Percentiles rank a stretch among this genome's conserved stretches.
These are phyloP conservation scores for Macropodus opercularis DNA, from an alignment of 2,797 vertebrate species.

Conservation along the genomic window DNA sequence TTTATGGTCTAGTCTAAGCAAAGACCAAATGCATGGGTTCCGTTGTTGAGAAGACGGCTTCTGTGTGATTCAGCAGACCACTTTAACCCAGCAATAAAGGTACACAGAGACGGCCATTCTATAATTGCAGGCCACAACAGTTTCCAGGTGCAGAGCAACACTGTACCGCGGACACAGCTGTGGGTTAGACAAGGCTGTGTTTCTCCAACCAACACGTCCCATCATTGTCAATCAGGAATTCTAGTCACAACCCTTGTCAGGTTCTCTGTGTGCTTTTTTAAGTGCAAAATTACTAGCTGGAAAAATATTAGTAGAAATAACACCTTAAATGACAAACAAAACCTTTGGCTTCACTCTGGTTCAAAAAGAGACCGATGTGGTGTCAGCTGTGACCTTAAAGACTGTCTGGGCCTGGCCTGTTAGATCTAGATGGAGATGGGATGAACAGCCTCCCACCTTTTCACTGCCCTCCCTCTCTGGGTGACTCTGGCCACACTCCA, in stretches of 20 bases:
- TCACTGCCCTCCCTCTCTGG: slow-evolving; percentile 75
- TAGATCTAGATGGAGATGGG: slow-evolving; percentile 82
- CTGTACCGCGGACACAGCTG: slow-evolving; percentile 42
- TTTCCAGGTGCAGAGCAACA: slow-evolving; percentile 64
- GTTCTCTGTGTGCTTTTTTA: slow-evolving; percentile 8
- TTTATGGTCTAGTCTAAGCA: slow-evolving; percentile 76
- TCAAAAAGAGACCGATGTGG: slow-evolving; percentile 55
- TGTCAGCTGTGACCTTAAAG: slow-evolving; percentile 80
- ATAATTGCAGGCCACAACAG: slow-evolving; percentile 71
- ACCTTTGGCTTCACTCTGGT: slow-evolving; percentile 10
- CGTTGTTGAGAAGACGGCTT: slow-evolving; percentile 45
- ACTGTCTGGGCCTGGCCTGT: slow-evolving; percentile 63
- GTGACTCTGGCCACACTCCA: slow-evolving; percentile 76
- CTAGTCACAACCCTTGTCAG: slow-evolving; percentile 22
- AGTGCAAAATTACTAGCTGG: slow-evolving; percentile 11
- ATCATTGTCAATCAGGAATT: slow-evolving; percentile 33
- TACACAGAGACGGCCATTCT: slow-evolving; percentile 64
- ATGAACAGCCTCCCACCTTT: slow-evolving; percentile 81
- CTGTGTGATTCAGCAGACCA: slow-evolving; percentile 65
- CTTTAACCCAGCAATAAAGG: slow-evolving; percentile 62
- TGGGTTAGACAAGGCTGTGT: slow-evolving; percentile 57
- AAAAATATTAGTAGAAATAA: background rate
- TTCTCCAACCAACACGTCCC: slow-evolving; percentile 46
- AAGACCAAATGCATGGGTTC: slow-evolving; percentile 63
- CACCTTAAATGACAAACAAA: slow-evolving; percentile 4